Evolutionary conservation across 2,113 vertebrate species (phyloP).

Genomic region (Callorhinus ursinus): DNA sequence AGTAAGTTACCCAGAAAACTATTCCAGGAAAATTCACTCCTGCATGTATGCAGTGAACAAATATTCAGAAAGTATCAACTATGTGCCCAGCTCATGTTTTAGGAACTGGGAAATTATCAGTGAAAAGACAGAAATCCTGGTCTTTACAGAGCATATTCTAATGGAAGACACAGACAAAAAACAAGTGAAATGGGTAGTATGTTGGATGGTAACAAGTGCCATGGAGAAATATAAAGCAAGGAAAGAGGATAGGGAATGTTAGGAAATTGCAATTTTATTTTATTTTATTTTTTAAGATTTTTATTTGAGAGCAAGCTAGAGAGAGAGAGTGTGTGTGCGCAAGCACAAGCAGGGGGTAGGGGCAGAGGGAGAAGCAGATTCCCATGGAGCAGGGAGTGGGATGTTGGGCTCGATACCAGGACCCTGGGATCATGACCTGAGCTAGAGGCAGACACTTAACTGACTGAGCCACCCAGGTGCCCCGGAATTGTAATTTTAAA

Average conservation of each 20-base stretch:
- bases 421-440: too few species aligned
- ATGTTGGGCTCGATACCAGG: too few species aligned
- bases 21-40: background rate
- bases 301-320: too few species aligned
- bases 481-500: background rate
- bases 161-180: background rate
- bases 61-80: conserved; percentile 25
- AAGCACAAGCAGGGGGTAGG: too few species aligned
- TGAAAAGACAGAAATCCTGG: conserved; percentile 13
- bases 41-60: conserved; percentile 46
- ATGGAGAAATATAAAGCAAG: conserved; percentile 4
- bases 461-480: background rate
- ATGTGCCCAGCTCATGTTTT: conserved; percentile 16
- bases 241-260: background rate
- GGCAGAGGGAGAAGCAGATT: too few species aligned
- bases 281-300: too few species aligned
- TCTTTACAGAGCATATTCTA: background rate
- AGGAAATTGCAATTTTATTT: background rate
- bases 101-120: background rate
- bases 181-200: background rate
- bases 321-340: too few species aligned
- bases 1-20: conserved; percentile 41
- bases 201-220: background rate
- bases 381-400: too few species aligned
- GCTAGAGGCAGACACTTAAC: too few species aligned